Evolutionary conservation across 2,888 invertebrate species (phyloP).

Genomic region (Patella ulyssiponensis): DNA sequence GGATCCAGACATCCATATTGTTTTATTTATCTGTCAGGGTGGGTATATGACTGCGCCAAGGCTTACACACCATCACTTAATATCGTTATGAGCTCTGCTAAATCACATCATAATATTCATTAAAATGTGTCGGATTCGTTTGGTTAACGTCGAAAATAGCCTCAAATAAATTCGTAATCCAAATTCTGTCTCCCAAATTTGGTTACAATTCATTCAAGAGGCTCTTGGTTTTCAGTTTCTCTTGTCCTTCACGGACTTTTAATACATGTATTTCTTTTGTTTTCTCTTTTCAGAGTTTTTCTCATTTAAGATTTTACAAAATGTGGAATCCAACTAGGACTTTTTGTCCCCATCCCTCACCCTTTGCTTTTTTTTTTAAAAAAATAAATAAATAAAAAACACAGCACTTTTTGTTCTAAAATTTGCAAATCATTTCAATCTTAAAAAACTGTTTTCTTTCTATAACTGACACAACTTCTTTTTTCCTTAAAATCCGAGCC

Average conservation of each 20-base stretch:
- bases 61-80: not conserved
- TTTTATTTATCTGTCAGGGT: not conserved
- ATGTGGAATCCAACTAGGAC: slow-evolving; percentile 9
- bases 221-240: not conserved
- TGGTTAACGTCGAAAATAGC: not conserved
- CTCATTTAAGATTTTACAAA: not conserved
- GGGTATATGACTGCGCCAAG: not conserved
- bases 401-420: not conserved
- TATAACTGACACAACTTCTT: too few species aligned
- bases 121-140: not conserved
- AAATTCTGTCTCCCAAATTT: not conserved
- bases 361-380: too few species aligned
- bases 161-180: slow-evolving; percentile 4
- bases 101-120: not conserved
- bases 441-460: not conserved
- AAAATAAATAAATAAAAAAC: not conserved
- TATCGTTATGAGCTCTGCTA: not conserved
- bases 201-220: not conserved
- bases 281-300: not conserved
- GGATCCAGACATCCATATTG: too few species aligned
- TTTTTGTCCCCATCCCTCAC: not conserved
- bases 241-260: not conserved
- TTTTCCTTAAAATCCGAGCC: too few species aligned
- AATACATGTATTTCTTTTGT: not conserved
- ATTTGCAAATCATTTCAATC: not conserved